Base-by-base conservation (phyloP, 2,888 invertebrate species). In the Camponotus fellah region DNA sequence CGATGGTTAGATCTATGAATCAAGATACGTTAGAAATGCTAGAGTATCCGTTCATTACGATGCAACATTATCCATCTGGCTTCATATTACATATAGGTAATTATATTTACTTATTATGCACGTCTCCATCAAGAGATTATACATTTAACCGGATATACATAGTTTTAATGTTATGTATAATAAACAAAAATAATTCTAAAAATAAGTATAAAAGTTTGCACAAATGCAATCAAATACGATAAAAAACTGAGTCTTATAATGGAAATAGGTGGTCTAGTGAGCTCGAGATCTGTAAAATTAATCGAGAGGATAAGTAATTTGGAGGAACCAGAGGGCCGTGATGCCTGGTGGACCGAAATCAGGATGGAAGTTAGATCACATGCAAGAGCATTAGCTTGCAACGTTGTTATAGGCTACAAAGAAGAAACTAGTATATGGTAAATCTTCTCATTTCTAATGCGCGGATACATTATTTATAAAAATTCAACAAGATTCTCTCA, bases 331-430 rank as follows among this genome's bases (percentile, higher is more conserved):
- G 98, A 98, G 93, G 97, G 98, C 3, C 96, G 99, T 62, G 99
- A 99, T 92, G 97, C 97, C 1, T 99, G 99, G 99, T 99, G 99
- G 99, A 98, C 98, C 0, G 99, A 99, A 95, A 96, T 99, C 37
- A 95, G 99, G 72, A 98, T 98, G 94, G 99, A 99, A 96, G 97
- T 99, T 82, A 96, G 99, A 0, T 98, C 99, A 3, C 99, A 99
- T 94, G 98, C 98, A 6, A 96, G 98, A 58, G 98, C 99, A 0
- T 95, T 99, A 86, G 97, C 98, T 14, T 99, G 99, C 92, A 99
- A 99, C 94, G 98, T 99, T 6, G 98, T 99, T 68, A 95, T 99
- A 60, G 99, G 98, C 0, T 99, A 99, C 95, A 96, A 96, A n/a
- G 99, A 99, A 95, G 96, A 97, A 49, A 98, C 99, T 0, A 97